These are phyloP conservation scores for Mormyrops boulengeri DNA, from an alignment of 2,797 vertebrate species.

Conservation along the genomic window DNA sequence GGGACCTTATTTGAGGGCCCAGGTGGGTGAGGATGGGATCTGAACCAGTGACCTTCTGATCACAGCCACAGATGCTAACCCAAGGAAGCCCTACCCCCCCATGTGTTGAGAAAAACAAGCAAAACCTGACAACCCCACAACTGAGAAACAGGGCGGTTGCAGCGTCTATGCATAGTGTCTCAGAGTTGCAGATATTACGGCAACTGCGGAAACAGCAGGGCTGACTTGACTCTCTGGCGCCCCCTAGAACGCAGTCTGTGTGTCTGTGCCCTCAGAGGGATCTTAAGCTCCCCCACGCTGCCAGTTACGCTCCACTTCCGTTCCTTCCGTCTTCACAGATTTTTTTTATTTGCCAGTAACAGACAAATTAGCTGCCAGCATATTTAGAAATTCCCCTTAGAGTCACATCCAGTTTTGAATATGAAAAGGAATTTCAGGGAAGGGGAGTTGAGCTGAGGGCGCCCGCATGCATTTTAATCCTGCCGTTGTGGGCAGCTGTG, in stretches of 20 bases:
- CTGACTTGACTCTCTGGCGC: background rate
- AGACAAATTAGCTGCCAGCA: background rate
- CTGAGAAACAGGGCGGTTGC: background rate
- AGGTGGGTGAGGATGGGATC: background rate
- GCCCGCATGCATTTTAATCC: background rate
- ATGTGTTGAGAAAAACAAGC: background rate
- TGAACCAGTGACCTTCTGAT: background rate
- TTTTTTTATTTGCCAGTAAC: background rate
- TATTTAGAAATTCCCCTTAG: slow-evolving; percentile 6
- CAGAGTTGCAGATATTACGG: background rate
- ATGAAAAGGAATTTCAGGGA: slow-evolving; percentile 3
- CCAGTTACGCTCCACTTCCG: background rate
- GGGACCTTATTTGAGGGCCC: background rate
- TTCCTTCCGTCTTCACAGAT: background rate
- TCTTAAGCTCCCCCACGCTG: background rate
- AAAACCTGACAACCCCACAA: background rate
- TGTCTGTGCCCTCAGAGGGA: background rate
- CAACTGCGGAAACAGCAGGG: background rate
- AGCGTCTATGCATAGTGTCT: background rate
- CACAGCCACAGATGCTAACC: background rate
- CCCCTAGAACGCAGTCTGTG: background rate
- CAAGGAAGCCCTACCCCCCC: background rate
- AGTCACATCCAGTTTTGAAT: background rate
- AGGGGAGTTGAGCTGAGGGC: background rate
- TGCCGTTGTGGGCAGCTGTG: background rate